Base-by-base conservation (phyloP, 2,888 invertebrate genomes). In the Diaperis boleti region DNA sequence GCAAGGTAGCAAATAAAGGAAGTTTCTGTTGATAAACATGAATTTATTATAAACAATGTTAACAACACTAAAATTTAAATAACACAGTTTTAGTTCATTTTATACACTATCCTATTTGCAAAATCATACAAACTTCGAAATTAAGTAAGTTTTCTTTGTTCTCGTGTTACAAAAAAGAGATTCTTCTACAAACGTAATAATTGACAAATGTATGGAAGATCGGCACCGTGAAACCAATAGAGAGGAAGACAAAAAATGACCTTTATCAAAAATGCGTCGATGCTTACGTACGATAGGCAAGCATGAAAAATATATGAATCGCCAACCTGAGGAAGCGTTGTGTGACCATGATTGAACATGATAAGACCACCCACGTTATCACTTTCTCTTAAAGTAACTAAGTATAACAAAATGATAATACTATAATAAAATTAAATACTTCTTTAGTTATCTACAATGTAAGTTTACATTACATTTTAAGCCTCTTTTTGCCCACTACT, bases 31-130 rank as follows among this genome's bases (percentile, higher is more conserved):
- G 61, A 62, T 66, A 70, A 69, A 67, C 61, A 66, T 67, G 54
- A 65, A 67, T 72, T 72, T 72, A 72, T 72, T 70, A 59, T 66
- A 68, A 70, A 70, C 67, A 70, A 69, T 67, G 68, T 69, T 67
- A 70, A 72, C 64, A 64, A 60, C 59, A 63, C 57, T 62, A 62
- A 33, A 62, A 45, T 47, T 63, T 57, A 57, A 63, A 63, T 59
- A 59, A 63, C 59, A 63, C 59, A 63, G 29, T 59, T 63, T n/a
- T 63, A 47, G 54, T 45, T 44, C 50, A 15, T 47, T 54, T 60
- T 60, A 60, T 61, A 62, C 37, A 50, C 47, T 60, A 57, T 20
- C 31, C 56, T 64, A 56, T 64, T 60, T 60, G 64, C 60, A 64
- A 64, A 64, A 64, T 60, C 31, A 60, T 63, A 63, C 57, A 56